Percentiles rank a stretch among this genome's conserved stretches.
These are phyloP conservation scores for Drosophila quadrilineata DNA, from an alignment of 1,140 invertebrate species.

Conservation along the genomic window DNA sequence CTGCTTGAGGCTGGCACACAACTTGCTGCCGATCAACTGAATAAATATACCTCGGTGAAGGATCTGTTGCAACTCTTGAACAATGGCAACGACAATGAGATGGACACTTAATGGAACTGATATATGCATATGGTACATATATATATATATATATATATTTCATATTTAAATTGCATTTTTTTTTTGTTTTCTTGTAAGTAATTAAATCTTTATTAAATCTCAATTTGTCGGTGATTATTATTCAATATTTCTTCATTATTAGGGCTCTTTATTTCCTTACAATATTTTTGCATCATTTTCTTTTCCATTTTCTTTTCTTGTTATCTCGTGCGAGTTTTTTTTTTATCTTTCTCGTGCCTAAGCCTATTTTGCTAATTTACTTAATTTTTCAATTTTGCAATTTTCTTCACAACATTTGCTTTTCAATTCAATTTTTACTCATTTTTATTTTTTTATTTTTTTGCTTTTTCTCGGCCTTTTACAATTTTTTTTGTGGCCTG, in stretches of 20 bases:
- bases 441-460: conserved; percentile 1
- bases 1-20: conserved; percentile 12
- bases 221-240: conserved; percentile 78
- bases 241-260: conserved; percentile 75
- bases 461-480: conserved; percentile 7
- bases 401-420: conserved; percentile 30
- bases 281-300: conserved; percentile 32
- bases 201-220: conserved; percentile 78
- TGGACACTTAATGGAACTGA: too few relatives aligned
- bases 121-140: too few relatives aligned
- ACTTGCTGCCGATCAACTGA: conserved; percentile 18
- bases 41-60: background rate
- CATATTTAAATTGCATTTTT: too few relatives aligned
- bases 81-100: background rate
- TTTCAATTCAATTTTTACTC: conserved; percentile 15
- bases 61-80: too few relatives aligned
- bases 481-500: conserved; percentile 1
- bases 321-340: conserved; percentile 15
- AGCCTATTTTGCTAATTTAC: conserved; percentile 57
- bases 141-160: too few relatives aligned
- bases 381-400: conserved; percentile 40
- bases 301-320: conserved; percentile 20
- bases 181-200: conserved; percentile 55
- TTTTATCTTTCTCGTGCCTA: conserved; percentile 35
- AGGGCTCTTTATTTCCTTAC: too few relatives aligned